These are phyloP conservation scores for Tachina lurida DNA, from an alignment of 2,888 invertebrate genomes.

Conservation along the genomic window DNA sequence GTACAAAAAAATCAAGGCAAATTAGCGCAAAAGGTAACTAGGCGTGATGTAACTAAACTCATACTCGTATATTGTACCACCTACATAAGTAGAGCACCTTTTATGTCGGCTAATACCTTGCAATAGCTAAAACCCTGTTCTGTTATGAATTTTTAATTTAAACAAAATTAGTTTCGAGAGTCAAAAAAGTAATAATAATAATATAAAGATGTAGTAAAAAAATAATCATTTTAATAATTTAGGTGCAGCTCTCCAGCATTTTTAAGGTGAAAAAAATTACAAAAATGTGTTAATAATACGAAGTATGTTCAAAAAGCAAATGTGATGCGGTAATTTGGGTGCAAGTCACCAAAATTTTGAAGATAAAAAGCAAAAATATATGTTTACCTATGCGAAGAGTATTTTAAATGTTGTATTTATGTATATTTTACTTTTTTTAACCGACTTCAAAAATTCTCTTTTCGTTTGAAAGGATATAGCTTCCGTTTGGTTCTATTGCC, in stretches of 20 bases:
- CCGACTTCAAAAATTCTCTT: too few relatives aligned
- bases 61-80: too few relatives aligned
- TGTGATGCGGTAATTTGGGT: background rate
- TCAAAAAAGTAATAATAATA: background rate
- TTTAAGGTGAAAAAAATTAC: background rate
- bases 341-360: background rate
- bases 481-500: too few relatives aligned
- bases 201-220: background rate
- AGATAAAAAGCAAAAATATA: background rate
- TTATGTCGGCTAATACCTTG: background rate
- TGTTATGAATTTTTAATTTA: slow-evolving; percentile 18
- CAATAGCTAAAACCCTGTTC: background rate
- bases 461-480: too few relatives aligned
- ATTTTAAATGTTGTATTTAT: background rate
- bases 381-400: background rate
- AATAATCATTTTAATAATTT: slow-evolving; percentile 3
- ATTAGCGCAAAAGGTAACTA: too few relatives aligned
- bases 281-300: background rate
- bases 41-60: too few relatives aligned
- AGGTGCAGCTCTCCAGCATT: slow-evolving; percentile 15
- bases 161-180: slow-evolving; percentile 16
- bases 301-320: background rate
- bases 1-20: too few relatives aligned
- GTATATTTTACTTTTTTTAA: background rate
- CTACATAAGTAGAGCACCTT: background rate